Conservation (phyloP, 2,797 vertebrate genomes). For the Eulemur rubriventer region DNA sequence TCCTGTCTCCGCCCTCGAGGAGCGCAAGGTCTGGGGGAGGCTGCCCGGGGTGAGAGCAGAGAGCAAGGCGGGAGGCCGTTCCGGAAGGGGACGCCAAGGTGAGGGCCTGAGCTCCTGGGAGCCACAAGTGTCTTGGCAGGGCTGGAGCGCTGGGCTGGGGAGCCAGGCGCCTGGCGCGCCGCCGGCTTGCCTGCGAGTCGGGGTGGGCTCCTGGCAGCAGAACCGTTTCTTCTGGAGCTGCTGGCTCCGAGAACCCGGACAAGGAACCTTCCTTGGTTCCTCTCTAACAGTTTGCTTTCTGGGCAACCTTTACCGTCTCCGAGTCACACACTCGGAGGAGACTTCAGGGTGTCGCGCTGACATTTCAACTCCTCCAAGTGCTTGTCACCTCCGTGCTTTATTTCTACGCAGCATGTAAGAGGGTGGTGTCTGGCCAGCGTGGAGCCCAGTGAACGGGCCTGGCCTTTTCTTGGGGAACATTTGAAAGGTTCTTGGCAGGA, state of each 20-base stretch:
- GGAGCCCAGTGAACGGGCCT: conserved; percentile 58
- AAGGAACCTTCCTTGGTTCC: conserved; percentile 61
- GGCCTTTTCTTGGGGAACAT: conserved; percentile 69
- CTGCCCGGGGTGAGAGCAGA: not conserved
- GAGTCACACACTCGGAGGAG: conserved; percentile 17
- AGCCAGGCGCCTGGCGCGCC: not conserved
- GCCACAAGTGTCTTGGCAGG: not conserved
- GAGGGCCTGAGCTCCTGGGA: not conserved
- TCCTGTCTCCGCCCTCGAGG: fast-evolving
- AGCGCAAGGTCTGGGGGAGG: fast-evolving
- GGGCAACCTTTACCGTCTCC: conserved; percentile 65
- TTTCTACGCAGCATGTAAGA: conserved; percentile 41
- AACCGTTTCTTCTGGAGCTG: not conserved
- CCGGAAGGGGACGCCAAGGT: not conserved
- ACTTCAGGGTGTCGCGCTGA: conserved; percentile 66
- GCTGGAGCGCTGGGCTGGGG: fast-evolving
- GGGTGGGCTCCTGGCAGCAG: conserved; percentile 46
- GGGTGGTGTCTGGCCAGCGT: conserved; percentile 60
- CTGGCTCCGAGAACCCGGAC: conserved; percentile 31
- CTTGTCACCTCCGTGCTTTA: conserved; percentile 67
- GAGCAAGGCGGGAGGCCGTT: fast-evolving
- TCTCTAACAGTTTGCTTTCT: conserved; percentile 66
- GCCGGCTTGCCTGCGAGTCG: not conserved
- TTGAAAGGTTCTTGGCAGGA: conserved; percentile 70
- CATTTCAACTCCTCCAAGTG: conserved; percentile 74